These are phyloP conservation scores for Cladopsammia gracilis DNA, from an alignment of 64 coral and sea anemone genomes.

Conservation along the genomic window DNA sequence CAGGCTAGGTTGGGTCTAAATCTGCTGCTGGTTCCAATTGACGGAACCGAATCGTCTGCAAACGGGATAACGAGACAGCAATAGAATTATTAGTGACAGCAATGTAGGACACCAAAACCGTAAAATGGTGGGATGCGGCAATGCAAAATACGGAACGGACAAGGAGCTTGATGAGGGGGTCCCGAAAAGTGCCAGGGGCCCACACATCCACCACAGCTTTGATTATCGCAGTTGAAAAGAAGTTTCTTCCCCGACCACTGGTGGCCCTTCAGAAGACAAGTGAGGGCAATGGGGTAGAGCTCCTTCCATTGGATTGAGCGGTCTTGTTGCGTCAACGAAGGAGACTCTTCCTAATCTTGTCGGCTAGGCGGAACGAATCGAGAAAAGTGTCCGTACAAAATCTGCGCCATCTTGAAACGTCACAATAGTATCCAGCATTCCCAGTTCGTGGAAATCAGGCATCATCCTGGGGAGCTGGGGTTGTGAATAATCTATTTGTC, in stretches of 20 bases:
- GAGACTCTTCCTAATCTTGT: no score
- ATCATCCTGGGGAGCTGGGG: no score
- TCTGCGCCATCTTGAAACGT: no score
- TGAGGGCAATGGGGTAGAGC: conserved; percentile 22
- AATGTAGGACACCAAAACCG: neutral
- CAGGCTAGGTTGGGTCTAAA: no score
- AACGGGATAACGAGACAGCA: conserved; percentile 36
- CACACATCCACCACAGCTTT: neutral
- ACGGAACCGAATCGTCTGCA: neutral
- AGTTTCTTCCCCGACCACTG: neutral
- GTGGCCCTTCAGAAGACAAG: neutral
- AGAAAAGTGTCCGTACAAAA: no score
- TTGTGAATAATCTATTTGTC: no score
- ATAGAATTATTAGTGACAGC: neutral
- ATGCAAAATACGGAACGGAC: neutral
- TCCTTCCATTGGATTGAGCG: conserved; percentile 22
- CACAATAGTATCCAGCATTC: no score
- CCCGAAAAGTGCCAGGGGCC: neutral
- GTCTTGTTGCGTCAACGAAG: no score
- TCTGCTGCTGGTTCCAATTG: neutral
- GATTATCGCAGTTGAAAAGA: conserved; percentile 33
- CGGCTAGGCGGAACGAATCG: no score
- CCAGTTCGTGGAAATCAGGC: no score
- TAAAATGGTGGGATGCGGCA: neutral
- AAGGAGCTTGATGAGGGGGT: conserved; percentile 13